phyloP scores from a whole-genome alignment of 2,888 invertebrate genomes.

The Antheraea yamamai region DNA sequence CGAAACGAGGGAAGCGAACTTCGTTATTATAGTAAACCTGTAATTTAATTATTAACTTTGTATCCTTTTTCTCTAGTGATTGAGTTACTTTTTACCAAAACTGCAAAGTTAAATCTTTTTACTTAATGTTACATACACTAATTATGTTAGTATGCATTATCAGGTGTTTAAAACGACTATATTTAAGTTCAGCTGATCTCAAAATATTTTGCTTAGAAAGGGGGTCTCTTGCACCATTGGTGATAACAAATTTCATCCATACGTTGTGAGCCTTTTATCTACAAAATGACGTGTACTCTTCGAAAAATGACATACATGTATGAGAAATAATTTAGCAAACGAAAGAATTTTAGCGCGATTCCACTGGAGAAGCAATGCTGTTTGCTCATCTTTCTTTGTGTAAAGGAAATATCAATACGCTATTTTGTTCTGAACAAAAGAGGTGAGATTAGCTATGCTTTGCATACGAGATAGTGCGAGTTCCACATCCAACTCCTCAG shows the following conservation, averaged over 20 bases:
- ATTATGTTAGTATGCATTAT: too few species aligned
- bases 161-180: too few species aligned
- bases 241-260: too few species aligned
- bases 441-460: not conserved
- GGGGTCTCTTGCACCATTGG: too few species aligned
- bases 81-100: too few species aligned
- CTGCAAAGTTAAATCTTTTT: too few species aligned
- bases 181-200: too few species aligned
- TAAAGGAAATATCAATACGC: not conserved
- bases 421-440: not conserved
- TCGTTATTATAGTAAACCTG: slow-evolving; percentile 21
- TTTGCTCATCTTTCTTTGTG: not conserved
- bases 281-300: not conserved
- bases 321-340: not conserved
- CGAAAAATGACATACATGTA: not conserved
- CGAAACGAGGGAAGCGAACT: slow-evolving; percentile 28
- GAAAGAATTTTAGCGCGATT: not conserved
- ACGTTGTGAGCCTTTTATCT: too few species aligned
- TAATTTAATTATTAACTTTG: slow-evolving; percentile 1
- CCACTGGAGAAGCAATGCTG: not conserved
- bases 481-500: not conserved
- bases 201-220: too few species aligned
- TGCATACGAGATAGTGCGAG: not conserved
- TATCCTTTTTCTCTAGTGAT: not conserved
- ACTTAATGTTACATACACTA: too few species aligned